A percentile compares a stretch with the other conserved stretches of the same genome.
Evolutionary conservation across 2,888 invertebrate genomes (phyloP).

Genomic region (Coenonympha glycerion): DNA sequence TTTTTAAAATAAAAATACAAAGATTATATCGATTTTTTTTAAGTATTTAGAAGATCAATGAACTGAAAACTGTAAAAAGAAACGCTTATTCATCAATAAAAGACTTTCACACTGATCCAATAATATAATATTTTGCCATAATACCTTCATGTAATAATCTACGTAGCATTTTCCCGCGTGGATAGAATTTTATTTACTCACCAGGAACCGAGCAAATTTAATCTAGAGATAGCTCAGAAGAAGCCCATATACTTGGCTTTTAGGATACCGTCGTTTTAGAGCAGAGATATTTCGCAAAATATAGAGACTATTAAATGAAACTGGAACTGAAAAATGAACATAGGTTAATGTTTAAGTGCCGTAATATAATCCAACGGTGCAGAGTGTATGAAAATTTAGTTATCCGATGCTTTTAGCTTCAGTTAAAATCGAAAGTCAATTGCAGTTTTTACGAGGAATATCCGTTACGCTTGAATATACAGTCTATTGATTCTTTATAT

Average conservation of each 20-base stretch:
- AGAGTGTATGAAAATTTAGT: conserved; percentile 8
- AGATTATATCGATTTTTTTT: no score
- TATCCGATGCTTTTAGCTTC: conserved; percentile 4
- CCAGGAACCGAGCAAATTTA: conserved; percentile 24
- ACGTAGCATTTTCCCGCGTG: conserved; percentile 7
- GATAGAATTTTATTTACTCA: conserved; percentile 23
- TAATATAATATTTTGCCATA: not conserved
- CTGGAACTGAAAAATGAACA: conserved; percentile 18
- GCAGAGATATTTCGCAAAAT: conserved; percentile 21
- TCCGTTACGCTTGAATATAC: no score
- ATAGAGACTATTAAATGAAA: conserved; percentile 20
- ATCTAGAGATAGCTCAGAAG: conserved; percentile 25
- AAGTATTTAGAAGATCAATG: no score
- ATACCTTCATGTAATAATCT: not conserved
- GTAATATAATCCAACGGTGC: conserved; percentile 7
- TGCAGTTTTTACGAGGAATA: no score
- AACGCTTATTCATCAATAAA: no score
- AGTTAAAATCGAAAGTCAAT: no score
- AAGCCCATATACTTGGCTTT: conserved; percentile 22
- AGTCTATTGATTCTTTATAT: no score
- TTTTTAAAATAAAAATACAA: no score
- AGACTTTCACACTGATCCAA: no score
- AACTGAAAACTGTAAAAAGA: no score
- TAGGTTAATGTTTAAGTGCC: conserved; percentile 12
- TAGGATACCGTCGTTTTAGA: conserved; percentile 20